Evolutionary conservation across 1,140 invertebrate genomes (phyloP).

Genomic region (Drosophila sp.): DNA sequence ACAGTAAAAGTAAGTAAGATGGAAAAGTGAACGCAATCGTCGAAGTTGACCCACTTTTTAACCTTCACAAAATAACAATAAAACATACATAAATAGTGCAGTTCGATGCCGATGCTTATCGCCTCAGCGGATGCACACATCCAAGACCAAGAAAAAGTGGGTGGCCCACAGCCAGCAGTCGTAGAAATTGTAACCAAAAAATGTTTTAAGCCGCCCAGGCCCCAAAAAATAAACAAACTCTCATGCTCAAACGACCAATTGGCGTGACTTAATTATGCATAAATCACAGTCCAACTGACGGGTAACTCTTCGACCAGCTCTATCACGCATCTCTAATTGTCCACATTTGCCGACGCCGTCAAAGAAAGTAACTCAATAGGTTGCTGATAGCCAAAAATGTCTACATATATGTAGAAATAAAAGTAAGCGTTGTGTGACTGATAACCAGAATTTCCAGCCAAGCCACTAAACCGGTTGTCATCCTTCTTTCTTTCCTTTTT

Average conservation of each 20-base stretch:
- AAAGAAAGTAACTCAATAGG: conserved; percentile 46
- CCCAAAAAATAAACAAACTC: conserved; percentile 22
- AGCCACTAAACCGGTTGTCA: conserved; percentile 5
- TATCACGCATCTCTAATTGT: conserved; percentile 46
- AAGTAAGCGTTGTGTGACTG: conserved; percentile 29
- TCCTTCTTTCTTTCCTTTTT: conserved; percentile 29
- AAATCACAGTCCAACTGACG: conserved; percentile 48
- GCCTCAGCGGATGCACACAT: conserved; percentile 18
- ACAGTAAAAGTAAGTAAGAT: conserved; percentile 69
- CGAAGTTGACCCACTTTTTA: conserved; percentile 61
- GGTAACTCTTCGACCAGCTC: background rate
- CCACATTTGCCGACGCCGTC: conserved; percentile 22
- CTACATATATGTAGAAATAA: conserved; percentile 11
- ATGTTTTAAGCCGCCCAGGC: conserved; percentile 23
- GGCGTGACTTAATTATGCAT: conserved; percentile 78
- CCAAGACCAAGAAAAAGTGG: conserved; percentile 52
- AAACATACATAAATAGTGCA: conserved; percentile 15
- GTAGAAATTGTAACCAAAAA: conserved; percentile 37
- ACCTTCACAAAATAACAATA: conserved; percentile 28
- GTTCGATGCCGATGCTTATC: conserved; percentile 19
- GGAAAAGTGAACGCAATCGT: conserved; percentile 76
- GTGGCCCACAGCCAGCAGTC: conserved; percentile 65
- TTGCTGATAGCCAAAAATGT: conserved; percentile 24
- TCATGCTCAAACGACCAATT: conserved; percentile 68
- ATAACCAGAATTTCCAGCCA: conserved; percentile 77